Percentiles rank a stretch among this genome's conserved stretches.
phyloP scores from a whole-genome alignment of 2,888 invertebrate genomes.

The Linnaemya tessellans region DNA sequence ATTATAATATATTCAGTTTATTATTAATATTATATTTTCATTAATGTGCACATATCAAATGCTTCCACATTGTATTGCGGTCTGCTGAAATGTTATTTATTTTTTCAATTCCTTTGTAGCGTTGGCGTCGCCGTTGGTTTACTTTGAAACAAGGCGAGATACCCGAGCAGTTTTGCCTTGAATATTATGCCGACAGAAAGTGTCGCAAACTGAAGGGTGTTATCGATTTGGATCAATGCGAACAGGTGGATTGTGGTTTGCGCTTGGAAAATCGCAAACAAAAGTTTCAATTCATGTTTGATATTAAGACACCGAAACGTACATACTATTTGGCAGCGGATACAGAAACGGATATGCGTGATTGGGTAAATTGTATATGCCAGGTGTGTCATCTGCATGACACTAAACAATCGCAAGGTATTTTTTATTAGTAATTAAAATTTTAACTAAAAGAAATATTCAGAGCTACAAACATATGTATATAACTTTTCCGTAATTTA shows the following conservation, averaged over 20 bases:
- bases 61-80: conserved; percentile 14
- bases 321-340: conserved; percentile 97
- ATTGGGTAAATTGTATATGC: conserved; percentile 97
- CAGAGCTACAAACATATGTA: no score
- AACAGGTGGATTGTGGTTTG: conserved; percentile 95
- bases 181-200: conserved; percentile 95
- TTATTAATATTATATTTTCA: conserved; percentile 42
- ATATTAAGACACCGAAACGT: conserved; percentile 93
- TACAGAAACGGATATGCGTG: conserved; percentile 95
- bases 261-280: conserved; percentile 92
- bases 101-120: conserved; percentile 84
- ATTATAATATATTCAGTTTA: conserved; percentile 31
- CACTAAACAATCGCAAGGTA: conserved; percentile 81
- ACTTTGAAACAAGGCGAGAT: conserved; percentile 95
- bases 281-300: conserved; percentile 93
- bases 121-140: conserved; percentile 98
- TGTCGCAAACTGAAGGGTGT: conserved; percentile 93
- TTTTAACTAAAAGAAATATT: background rate
- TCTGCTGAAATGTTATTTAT: conserved; percentile 29
- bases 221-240: conserved; percentile 97
- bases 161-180: conserved; percentile 96
- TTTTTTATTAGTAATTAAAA: conserved; percentile 17
- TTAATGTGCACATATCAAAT: conserved; percentile 27
- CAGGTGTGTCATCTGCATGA: conserved; percentile 94
- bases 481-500: conserved; percentile 28